Evolutionary conservation across 2,113 vertebrate species (phyloP).

Genomic region (Eretmochelys imbricata): DNA sequence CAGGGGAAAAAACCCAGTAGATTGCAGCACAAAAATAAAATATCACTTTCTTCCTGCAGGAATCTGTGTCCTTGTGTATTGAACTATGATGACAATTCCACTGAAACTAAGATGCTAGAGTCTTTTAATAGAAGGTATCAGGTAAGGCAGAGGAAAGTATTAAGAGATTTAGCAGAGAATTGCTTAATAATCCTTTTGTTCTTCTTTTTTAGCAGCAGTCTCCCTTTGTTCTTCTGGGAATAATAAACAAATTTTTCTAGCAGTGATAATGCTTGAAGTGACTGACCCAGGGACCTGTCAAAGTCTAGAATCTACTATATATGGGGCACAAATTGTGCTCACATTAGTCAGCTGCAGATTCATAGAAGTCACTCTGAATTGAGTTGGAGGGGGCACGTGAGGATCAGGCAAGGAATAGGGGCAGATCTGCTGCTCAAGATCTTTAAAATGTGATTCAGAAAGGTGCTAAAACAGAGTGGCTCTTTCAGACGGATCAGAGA

Average conservation of each 20-base stretch:
- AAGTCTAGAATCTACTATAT: background rate
- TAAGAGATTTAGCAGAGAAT: background rate
- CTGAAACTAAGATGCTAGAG: constrained; percentile 47
- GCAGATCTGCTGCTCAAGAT: background rate
- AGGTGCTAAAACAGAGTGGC: background rate
- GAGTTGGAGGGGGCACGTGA: background rate
- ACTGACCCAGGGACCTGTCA: background rate
- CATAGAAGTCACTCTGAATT: background rate
- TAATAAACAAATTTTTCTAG: background rate
- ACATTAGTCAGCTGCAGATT: background rate
- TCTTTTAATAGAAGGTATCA: constrained; percentile 77
- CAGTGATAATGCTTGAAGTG: background rate
- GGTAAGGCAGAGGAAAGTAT: constrained; percentile 55
- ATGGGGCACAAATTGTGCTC: background rate
- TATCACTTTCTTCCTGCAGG: constrained; percentile 43
- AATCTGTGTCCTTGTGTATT: constrained; percentile 71
- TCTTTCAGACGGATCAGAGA: background rate
- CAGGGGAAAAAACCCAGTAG: background rate
- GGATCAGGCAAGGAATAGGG: background rate
- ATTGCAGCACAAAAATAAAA: background rate
- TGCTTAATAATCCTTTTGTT: background rate
- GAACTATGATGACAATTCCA: constrained; percentile 37
- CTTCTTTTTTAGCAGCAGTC: background rate
- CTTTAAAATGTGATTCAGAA: background rate
- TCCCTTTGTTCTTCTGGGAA: background rate